Conservation (phyloP, 2,888 invertebrate species). For the Smittia sp. region DNA sequence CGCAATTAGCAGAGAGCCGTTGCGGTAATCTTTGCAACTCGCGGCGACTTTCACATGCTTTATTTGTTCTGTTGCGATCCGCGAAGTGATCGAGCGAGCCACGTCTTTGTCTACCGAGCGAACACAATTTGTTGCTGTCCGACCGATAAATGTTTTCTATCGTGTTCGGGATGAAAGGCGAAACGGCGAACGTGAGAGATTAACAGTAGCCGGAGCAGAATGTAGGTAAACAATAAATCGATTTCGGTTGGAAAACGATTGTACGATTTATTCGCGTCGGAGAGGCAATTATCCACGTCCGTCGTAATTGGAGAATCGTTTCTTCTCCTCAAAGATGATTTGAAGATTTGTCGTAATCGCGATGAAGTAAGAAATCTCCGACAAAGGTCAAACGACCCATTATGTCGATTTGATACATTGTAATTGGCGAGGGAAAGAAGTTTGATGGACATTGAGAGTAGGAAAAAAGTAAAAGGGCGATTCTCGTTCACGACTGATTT, state of each 20-base stretch:
- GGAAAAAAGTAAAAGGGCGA: conserved; percentile 30
- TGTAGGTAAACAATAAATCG: conserved; percentile 28
- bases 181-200: conserved; percentile 27
- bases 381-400: conserved; percentile 38
- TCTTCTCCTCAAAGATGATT: conserved; percentile 5
- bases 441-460: background rate
- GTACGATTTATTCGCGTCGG: conserved; percentile 13
- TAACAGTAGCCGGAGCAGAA: conserved; percentile 17
- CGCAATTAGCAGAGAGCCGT: too few species aligned
- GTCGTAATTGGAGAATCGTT: conserved; percentile 30
- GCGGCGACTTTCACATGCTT: too few species aligned
- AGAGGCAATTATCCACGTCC: conserved; percentile 33
- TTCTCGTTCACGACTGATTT: background rate
- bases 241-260: conserved; percentile 11
- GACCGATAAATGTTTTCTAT: background rate
- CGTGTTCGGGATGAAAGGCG: background rate
- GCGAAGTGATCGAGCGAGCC: too few species aligned
- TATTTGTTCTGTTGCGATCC: too few species aligned
- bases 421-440: background rate
- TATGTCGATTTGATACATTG: conserved; percentile 28
- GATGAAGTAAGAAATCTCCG: conserved; percentile 2
- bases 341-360: conserved; percentile 31
- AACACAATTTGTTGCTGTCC: too few species aligned
- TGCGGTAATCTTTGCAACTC: too few species aligned
- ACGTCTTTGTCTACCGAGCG: too few species aligned